Percentiles rank a stretch among this genome's conserved stretches.
phyloP scores from a whole-genome alignment of 2,797 vertebrate genomes.

The Sebastes jordani region DNA sequence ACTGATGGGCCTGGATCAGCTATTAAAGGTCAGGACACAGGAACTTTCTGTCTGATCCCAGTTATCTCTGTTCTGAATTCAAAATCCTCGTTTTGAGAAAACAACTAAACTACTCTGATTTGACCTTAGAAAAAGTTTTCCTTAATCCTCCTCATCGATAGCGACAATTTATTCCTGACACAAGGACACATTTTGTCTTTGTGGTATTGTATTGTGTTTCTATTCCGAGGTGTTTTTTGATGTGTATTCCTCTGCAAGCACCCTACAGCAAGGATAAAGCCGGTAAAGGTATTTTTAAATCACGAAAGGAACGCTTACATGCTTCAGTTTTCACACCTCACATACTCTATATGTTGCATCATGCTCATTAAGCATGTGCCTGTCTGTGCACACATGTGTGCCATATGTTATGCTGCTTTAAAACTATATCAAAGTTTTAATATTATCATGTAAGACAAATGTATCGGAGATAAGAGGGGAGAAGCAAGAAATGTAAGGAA shows the following conservation, averaged over 20 bases:
- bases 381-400: background rate
- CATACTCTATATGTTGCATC: background rate
- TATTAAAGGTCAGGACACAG: conserved; percentile 57
- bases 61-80: conserved; percentile 3
- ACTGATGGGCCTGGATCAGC: conserved; percentile 28
- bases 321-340: background rate
- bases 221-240: background rate
- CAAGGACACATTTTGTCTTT: background rate
- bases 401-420: background rate
- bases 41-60: conserved; percentile 26
- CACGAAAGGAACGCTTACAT: background rate
- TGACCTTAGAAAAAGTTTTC: background rate
- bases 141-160: background rate
- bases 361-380: background rate
- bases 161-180: background rate
- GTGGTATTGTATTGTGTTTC: background rate
- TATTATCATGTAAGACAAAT: background rate
- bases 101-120: background rate
- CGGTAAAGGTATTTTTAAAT: conserved; percentile 17
- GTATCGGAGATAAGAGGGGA: background rate
- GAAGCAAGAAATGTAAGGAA: background rate
- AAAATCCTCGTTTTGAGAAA: conserved; percentile 6
- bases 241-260: background rate
- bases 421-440: background rate
- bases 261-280: background rate